Evolutionary conservation across 1,140 invertebrate genomes (phyloP).

Genomic region (Drosophila yakuba): DNA sequence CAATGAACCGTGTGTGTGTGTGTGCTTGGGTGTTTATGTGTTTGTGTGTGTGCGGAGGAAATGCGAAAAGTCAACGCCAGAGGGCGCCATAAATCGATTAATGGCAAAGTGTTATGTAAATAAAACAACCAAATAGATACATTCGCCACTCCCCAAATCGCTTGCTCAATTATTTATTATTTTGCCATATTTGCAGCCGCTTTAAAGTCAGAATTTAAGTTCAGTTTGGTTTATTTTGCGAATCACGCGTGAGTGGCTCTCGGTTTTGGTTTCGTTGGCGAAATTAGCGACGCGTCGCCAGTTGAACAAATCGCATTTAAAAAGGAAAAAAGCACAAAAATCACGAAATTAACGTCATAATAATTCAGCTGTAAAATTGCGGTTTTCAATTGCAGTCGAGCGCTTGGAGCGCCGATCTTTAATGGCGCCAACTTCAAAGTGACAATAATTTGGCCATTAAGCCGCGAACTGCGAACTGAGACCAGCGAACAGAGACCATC

Average conservation of each 20-base stretch:
- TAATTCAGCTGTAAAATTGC: constrained; percentile 35
- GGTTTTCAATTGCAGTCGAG: constrained; percentile 20
- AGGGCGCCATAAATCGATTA: constrained; percentile 70
- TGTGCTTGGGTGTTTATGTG: too few species aligned
- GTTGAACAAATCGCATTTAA: constrained; percentile 33
- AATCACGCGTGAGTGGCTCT: constrained; percentile 41
- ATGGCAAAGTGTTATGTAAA: constrained; percentile 71
- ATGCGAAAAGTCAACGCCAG: constrained; percentile 60
- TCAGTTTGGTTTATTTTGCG: constrained; percentile 9
- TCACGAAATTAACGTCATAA: constrained; percentile 13
- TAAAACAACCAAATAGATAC: constrained; percentile 43
- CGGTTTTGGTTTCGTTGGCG: constrained; percentile 37
- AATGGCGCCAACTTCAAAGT: constrained; percentile 80
- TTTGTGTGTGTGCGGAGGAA: background rate
- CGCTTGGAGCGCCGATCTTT: constrained; percentile 42
- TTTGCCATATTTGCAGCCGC: constrained; percentile 21
- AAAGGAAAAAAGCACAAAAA: background rate
- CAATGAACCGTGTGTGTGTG: constrained; percentile 28
- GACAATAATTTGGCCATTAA: constrained; percentile 81
- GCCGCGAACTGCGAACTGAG: constrained; percentile 28
- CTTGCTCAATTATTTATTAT: constrained; percentile 20
- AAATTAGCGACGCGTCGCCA: constrained; percentile 33
- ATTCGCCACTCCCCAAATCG: background rate
- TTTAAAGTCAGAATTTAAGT: constrained; percentile 40
- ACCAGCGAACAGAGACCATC: constrained; percentile 10